Conservation (phyloP, 2,888 invertebrate genomes). For the Ypsolopha sequella region DNA sequence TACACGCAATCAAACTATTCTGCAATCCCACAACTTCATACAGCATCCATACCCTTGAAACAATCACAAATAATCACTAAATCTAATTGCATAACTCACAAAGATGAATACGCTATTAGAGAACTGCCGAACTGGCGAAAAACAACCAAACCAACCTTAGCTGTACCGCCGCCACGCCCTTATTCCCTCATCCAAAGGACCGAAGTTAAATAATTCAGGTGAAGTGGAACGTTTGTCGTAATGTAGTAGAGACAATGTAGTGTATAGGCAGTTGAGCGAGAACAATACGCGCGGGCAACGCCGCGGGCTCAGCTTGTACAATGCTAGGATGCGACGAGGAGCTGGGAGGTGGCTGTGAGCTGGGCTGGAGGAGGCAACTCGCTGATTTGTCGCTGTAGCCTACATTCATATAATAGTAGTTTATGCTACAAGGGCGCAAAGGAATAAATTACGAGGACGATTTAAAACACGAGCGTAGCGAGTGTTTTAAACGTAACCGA, state of each 20-base stretch:
- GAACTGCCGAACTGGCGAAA: conserved; percentile 6
- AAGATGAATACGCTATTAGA: conserved; percentile 7
- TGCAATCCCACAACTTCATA: background rate
- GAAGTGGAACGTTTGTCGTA: background rate
- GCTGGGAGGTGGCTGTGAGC: background rate
- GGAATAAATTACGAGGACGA: no score
- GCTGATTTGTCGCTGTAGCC: no score
- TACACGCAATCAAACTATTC: background rate
- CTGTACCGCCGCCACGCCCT: background rate
- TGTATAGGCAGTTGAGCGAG: background rate
- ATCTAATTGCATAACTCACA: conserved; percentile 5
- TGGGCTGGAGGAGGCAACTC: no score
- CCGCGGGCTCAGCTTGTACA: conserved; percentile 2
- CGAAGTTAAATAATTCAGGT: background rate
- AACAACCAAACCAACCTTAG: background rate
- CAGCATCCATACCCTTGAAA: background rate
- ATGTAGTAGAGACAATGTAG: background rate
- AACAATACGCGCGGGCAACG: conserved; percentile 7
- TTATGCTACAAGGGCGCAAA: no score
- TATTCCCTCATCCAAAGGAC: background rate
- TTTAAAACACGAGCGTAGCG: no score
- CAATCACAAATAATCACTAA: conserved; percentile 2
- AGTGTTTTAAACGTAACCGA: no score
- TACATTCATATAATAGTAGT: no score
- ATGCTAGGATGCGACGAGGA: conserved; percentile 1